Evolutionary conservation across 2,888 invertebrate species (phyloP).

Genomic region (Scelioninae gen. 2): DNA sequence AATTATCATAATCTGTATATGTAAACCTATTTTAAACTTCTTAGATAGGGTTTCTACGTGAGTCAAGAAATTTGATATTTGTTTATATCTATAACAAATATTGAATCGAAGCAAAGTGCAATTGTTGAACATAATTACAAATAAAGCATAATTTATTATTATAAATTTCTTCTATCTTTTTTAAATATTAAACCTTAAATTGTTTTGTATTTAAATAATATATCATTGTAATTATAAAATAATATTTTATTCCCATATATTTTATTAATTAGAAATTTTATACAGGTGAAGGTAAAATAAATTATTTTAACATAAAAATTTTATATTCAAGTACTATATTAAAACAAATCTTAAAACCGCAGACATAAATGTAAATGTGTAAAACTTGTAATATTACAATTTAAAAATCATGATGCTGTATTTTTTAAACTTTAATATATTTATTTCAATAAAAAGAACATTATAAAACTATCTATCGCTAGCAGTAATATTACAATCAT

Average conservation of each 20-base stretch:
- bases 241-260: constrained; percentile 32
- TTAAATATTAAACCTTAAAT: too few species aligned
- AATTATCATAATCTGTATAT: constrained; percentile 30
- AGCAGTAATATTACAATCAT: constrained; percentile 49
- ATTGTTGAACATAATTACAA: constrained; percentile 73
- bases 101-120: constrained; percentile 62
- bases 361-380: constrained; percentile 32
- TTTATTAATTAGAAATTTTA: constrained; percentile 23
- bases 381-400: constrained; percentile 52
- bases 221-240: constrained; percentile 31
- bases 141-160: constrained; percentile 74
- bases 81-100: constrained; percentile 37
- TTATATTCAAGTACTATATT: constrained; percentile 7
- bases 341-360: constrained; percentile 5
- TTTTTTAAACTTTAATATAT: constrained; percentile 29
- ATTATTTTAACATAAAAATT: constrained; percentile 27
- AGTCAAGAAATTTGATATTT: constrained; percentile 47
- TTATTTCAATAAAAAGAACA: constrained; percentile 38
- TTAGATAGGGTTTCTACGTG: constrained; percentile 57
- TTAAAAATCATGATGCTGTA: not conserved
- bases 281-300: constrained; percentile 24
- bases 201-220: not conserved
- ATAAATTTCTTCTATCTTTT: constrained; percentile 10
- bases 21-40: constrained; percentile 52
- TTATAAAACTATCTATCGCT: constrained; percentile 28